These are phyloP conservation scores for Melanotaenia maccullochi DNA, from an alignment of 2,797 vertebrate genomes.

Conservation along the genomic window DNA sequence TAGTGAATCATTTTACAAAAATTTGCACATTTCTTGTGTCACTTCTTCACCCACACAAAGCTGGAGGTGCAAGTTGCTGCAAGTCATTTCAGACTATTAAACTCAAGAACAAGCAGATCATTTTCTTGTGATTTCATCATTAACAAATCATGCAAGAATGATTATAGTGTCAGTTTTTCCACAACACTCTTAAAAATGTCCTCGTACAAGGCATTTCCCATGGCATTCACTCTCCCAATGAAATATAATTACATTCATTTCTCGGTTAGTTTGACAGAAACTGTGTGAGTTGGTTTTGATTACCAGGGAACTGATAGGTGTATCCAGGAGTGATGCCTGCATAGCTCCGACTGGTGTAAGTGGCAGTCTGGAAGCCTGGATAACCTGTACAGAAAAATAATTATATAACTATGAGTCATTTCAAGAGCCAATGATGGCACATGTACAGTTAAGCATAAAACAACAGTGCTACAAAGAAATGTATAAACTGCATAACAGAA, in stretches of 20 bases:
- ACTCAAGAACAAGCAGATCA: not conserved
- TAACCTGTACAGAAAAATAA: conserved; percentile 85
- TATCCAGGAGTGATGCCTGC: conserved; percentile 97
- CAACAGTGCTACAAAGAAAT: not conserved
- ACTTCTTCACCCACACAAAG: conserved; percentile 1
- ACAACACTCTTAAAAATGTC: not conserved
- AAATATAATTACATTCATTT: conserved; percentile 4
- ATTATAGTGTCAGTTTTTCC: not conserved
- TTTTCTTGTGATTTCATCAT: not conserved
- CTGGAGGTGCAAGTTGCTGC: not conserved
- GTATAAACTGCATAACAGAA: not conserved
- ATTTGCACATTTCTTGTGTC: conserved; percentile 1
- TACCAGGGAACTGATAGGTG: conserved; percentile 99
- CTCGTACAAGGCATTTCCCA: not conserved
- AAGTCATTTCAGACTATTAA: conserved; percentile 3
- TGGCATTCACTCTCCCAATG: not conserved
- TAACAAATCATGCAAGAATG: not conserved
- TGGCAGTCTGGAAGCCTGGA: conserved; percentile 97
- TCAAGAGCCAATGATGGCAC: not conserved
- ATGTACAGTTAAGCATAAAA: not conserved
- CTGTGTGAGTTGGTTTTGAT: conserved; percentile 54
- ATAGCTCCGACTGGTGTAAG: conserved; percentile 97
- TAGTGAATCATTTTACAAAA: not conserved
- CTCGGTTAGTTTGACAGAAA: conserved; percentile 2
- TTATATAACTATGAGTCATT: not conserved